Percentiles rank a stretch among this genome's conserved stretches.
These are phyloP conservation scores for Bilobella aurantiaca DNA, from an alignment of 1,140 invertebrate genomes.

Conservation along the genomic window DNA sequence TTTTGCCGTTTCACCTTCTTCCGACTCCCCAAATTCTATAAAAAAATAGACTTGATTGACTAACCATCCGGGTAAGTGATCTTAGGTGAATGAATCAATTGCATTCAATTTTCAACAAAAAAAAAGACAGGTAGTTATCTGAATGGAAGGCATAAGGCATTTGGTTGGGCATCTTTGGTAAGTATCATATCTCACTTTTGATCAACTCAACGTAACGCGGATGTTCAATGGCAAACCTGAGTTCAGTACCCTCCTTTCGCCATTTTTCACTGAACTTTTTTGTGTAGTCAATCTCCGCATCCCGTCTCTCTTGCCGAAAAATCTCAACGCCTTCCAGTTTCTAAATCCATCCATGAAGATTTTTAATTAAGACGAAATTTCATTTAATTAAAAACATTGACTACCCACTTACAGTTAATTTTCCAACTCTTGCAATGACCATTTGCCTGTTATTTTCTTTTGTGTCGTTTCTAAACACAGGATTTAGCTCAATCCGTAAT, in stretches of 20 bases:
- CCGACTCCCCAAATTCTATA: constrained; percentile 67
- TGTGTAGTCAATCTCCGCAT: constrained; percentile 79
- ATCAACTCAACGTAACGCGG: constrained; percentile 57
- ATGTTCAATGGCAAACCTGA: constrained; percentile 55
- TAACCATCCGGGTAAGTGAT: no score
- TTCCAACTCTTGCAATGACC: constrained; percentile 60
- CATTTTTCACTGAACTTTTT: constrained; percentile 66
- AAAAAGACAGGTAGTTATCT: no score
- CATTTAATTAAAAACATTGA: not conserved
- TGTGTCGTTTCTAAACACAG: constrained; percentile 54
- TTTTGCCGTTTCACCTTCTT: constrained; percentile 54
- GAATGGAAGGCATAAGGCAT: no score
- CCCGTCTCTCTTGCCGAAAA: constrained; percentile 54
- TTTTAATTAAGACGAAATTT: not conserved
- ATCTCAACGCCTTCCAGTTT: constrained; percentile 59
- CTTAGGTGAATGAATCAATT: no score
- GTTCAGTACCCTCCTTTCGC: constrained; percentile 46
- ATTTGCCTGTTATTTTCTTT: constrained; percentile 60
- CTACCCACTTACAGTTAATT: constrained; percentile 44
- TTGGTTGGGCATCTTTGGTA: no score
- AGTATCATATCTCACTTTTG: constrained; percentile 42
- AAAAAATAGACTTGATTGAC: no score
- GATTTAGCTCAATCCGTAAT: constrained; percentile 61
- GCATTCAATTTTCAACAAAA: no score
- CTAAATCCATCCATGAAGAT: no score